Base-by-base conservation (phyloP, 2,113 vertebrate genomes). In the Calonectris borealis region DNA sequence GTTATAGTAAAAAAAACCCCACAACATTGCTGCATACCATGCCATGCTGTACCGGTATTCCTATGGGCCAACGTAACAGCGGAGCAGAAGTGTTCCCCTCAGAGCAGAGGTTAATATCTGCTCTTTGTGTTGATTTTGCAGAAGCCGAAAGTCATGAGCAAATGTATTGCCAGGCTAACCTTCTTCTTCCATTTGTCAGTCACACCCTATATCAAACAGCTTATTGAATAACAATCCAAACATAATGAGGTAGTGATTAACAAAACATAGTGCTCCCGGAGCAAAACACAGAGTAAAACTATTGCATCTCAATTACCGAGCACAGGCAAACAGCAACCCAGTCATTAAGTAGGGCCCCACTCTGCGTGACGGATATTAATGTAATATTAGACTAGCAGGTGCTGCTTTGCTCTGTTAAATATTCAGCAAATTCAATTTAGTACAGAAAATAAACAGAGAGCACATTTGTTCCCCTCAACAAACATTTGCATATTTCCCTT, bases 401-500 rank as follows among this genome's bases (percentile, higher is more conserved):
- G 92, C 93, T 83, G 61, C 73, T 90, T 68, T 92, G 69, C 88
- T 90, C 69, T 25, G 32, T 70, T 94, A 88, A 64, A 90, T 93
- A 36, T 88, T 75, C 84, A 88, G 61, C 51, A 90, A 93, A 89
- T 84, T 83, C 73, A 77, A 68, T 94, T 96, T 97, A 93, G 62
- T 27, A 31, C 3, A 1, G 76, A 91, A 79, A 96, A 90, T 52
- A 94, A 88, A 90, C 61, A 85, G 66, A 57, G 36, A 77, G 12
- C 57, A 14, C 65, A 38, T 84, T 80, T 89, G 26, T 61, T 90
- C 58, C 54, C 76, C 72, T 54, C 22, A 7, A 89, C 46, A 86
- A 69, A 42, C 48, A 46, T 85, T 75, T 77, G 46, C 31, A 32
- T 51, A 36, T 76, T 81, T 79, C 79, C 52, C 24, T 83, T 32